A percentile compares a stretch with the other conserved stretches of the same genome.
Conservation (phyloP, 2,888 invertebrate genomes). For the Pyrrhia umbra region DNA sequence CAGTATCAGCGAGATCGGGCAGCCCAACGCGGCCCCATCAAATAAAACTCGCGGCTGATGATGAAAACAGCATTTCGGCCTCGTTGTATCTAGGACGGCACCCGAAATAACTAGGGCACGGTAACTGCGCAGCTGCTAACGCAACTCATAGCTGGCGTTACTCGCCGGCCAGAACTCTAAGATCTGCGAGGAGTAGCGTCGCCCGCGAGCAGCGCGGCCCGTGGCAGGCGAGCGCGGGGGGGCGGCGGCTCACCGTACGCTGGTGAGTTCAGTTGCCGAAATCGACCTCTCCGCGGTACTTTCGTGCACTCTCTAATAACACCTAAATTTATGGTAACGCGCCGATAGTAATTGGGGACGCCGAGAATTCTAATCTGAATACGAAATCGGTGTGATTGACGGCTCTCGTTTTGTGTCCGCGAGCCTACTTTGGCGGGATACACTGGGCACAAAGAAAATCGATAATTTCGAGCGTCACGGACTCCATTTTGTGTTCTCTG, state of each 20-base stretch:
- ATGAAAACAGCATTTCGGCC: slow-evolving; percentile 87
- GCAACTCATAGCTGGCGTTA: slow-evolving; percentile 76
- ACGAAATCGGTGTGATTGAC: slow-evolving; percentile 4
- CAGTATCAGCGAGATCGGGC: slow-evolving; percentile 77
- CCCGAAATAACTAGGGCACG: slow-evolving; percentile 89
- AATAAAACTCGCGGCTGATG: slow-evolving; percentile 83
- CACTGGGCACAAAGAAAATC: not conserved
- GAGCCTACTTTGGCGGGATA: not conserved
- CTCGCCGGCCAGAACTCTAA: slow-evolving; percentile 62
- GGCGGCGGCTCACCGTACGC: slow-evolving; percentile 60
- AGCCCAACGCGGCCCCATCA: slow-evolving; percentile 86
- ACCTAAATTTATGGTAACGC: slow-evolving; percentile 29
- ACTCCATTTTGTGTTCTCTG: slow-evolving; percentile 27
- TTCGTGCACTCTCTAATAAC: slow-evolving; percentile 65
- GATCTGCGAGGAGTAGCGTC: slow-evolving; percentile 63
- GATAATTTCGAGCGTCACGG: not conserved
- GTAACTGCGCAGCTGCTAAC: slow-evolving; percentile 86
- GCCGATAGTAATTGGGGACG: slow-evolving; percentile 7
- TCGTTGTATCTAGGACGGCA: slow-evolving; percentile 87
- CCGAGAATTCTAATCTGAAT: slow-evolving; percentile 11
- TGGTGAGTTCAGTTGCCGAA: slow-evolving; percentile 73
- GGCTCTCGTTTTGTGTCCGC: slow-evolving; percentile 10
- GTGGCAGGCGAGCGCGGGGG: no score
- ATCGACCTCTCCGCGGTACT: slow-evolving; percentile 79
- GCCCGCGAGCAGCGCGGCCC: slow-evolving; percentile 14